phyloP scores from a whole-genome alignment of 92 coral and sea anemone genomes.

The Heteractis magnifica region DNA sequence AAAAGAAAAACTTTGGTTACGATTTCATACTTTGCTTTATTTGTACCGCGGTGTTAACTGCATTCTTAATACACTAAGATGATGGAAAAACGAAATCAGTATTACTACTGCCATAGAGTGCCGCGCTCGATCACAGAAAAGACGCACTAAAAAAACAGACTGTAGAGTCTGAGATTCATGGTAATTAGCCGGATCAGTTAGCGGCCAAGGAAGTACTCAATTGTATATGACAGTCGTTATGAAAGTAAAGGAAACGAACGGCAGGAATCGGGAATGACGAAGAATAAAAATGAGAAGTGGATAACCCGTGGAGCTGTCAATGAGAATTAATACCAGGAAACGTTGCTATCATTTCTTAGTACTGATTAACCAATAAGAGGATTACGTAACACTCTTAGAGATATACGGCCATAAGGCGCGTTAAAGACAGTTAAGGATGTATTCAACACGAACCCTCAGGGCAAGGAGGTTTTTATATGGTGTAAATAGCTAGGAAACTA shows the following conservation, averaged over 20 bases:
- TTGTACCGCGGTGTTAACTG: too few relatives aligned
- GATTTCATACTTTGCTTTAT: too few relatives aligned
- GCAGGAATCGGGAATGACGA: not conserved
- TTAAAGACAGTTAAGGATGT: not conserved
- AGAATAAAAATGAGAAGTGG: not conserved
- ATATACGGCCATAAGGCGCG: not conserved
- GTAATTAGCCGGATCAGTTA: not conserved
- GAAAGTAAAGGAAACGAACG: conserved; percentile 3
- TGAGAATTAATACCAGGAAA: not conserved
- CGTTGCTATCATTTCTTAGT: not conserved
- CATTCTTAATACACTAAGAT: too few relatives aligned
- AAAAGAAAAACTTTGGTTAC: too few relatives aligned
- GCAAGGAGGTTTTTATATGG: too few relatives aligned
- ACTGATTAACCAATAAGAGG: not conserved
- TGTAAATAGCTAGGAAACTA: not conserved
- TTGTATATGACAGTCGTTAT: not conserved
- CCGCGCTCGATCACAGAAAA: too few relatives aligned
- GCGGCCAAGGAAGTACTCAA: conserved; percentile 1
- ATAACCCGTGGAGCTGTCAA: not conserved
- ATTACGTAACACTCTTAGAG: not conserved
- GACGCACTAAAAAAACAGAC: too few relatives aligned
- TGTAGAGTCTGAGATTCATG: not conserved
- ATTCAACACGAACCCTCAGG: not conserved
- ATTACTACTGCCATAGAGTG: too few relatives aligned
- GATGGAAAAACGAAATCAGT: too few relatives aligned